Conservation (phyloP, 2,888 invertebrate genomes). For the Platypus cylindrus region DNA sequence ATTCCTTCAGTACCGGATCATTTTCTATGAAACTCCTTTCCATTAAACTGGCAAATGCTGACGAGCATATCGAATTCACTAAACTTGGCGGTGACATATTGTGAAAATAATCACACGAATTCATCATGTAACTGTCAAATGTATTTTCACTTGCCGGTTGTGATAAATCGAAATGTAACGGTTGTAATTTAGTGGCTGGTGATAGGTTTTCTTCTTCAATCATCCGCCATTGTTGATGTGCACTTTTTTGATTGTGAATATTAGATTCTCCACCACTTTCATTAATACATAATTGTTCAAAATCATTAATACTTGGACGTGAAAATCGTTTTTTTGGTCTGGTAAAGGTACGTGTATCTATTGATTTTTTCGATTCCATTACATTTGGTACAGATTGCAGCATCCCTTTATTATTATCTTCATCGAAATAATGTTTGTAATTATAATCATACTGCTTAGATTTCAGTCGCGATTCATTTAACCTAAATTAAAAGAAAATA, state of each 20-base stretch:
- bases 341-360: conserved; percentile 59
- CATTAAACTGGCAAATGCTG: conserved; percentile 35
- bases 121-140: conserved; percentile 30
- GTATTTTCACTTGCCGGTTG: conserved; percentile 28
- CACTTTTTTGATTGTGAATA: no score
- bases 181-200: conserved; percentile 9
- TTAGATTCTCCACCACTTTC: conserved; percentile 14
- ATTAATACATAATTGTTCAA: conserved; percentile 21
- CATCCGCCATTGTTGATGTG: no score
- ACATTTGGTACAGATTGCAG: no score
- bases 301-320: conserved; percentile 47
- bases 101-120: conserved; percentile 35
- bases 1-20: conserved; percentile 32
- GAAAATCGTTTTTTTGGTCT: conserved; percentile 48
- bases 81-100: conserved; percentile 46
- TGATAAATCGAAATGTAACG: conserved; percentile 30
- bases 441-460: conserved; percentile 3
- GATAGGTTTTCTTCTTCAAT: conserved; percentile 2
- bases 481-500: no score
- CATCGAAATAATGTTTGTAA: no score
- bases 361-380: conserved; percentile 34
- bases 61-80: conserved; percentile 42
- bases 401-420: no score
- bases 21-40: conserved; percentile 34
- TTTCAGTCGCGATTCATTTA: conserved; percentile 8